Percentiles rank a stretch among this genome's conserved stretches.
Conservation (phyloP, 2,888 invertebrate species). For the Toxonevra muliebris region DNA sequence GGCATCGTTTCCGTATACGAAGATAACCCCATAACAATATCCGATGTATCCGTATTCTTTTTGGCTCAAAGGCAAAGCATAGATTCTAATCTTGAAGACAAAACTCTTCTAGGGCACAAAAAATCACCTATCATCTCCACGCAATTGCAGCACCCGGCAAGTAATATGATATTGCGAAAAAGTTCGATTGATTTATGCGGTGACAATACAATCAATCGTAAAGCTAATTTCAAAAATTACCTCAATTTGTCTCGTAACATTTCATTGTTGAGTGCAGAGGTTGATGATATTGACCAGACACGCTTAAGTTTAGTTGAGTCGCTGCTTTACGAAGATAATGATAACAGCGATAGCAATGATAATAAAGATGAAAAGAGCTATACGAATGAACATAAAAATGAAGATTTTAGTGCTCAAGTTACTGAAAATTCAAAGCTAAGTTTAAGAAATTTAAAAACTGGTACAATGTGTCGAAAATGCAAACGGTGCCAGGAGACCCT, state of each 20-base stretch:
- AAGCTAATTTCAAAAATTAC: constrained; percentile 23
- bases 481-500: constrained; percentile 44
- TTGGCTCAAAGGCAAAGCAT: constrained; percentile 28
- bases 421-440: constrained; percentile 5
- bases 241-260: constrained; percentile 33
- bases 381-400: background rate
- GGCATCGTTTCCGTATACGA: constrained; percentile 31
- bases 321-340: constrained; percentile 39
- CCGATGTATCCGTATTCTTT: constrained; percentile 50
- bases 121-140: too few species aligned
- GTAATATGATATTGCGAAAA: too few species aligned
- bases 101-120: background rate
- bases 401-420: background rate
- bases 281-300: constrained; percentile 41
- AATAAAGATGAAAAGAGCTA: background rate
- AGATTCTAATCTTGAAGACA: background rate
- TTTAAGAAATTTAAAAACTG: background rate
- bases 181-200: too few species aligned
- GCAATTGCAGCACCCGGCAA: too few species aligned
- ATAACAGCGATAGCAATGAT: constrained; percentile 21
- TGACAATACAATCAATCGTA: background rate
- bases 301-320: constrained; percentile 50
- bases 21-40: constrained; percentile 51
- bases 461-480: constrained; percentile 46
- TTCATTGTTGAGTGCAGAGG: constrained; percentile 8